Percentiles rank a stretch among this genome's conserved stretches.
Conservation (phyloP, 2,888 invertebrate genomes). For the Sylvicola fuscatus region DNA sequence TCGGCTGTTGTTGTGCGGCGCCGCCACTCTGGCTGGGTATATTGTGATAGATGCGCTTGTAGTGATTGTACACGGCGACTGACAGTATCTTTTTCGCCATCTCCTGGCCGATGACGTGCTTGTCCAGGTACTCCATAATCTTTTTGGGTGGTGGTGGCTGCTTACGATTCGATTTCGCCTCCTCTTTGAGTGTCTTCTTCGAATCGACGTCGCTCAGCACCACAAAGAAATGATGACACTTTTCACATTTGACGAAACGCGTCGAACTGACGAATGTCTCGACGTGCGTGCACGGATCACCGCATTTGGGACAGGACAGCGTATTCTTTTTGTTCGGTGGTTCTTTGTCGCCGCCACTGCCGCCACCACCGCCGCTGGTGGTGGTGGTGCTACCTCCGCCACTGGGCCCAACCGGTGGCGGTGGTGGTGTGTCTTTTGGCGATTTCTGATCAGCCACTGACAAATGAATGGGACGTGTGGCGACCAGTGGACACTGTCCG, state of each 20-base stretch:
- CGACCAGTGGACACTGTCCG: no score
- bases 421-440: background rate
- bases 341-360: conserved; percentile 34
- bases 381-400: background rate
- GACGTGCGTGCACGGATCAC: conserved; percentile 91
- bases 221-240: conserved; percentile 95
- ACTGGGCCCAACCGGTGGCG: background rate
- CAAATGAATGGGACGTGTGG: no score
- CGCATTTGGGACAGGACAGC: conserved; percentile 88
- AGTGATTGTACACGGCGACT: conserved; percentile 98
- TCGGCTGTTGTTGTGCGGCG: conserved; percentile 19
- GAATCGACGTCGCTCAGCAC: conserved; percentile 85
- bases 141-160: conserved; percentile 93
- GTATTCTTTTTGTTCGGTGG: conserved; percentile 41
- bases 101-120: conserved; percentile 94
- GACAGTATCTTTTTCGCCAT: conserved; percentile 93
- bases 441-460: no score
- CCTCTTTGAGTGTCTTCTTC: conserved; percentile 68
- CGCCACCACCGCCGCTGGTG: conserved; percentile 9
- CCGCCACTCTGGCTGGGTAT: conserved; percentile 27
- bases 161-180: conserved; percentile 39
- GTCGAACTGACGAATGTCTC: conserved; percentile 95
- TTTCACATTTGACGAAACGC: conserved; percentile 93
- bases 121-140: conserved; percentile 91
- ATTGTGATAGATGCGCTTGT: conserved; percentile 93